Evolutionary conservation across 2,113 vertebrate genomes (phyloP).

Genomic region (Isichthys henryi): DNA sequence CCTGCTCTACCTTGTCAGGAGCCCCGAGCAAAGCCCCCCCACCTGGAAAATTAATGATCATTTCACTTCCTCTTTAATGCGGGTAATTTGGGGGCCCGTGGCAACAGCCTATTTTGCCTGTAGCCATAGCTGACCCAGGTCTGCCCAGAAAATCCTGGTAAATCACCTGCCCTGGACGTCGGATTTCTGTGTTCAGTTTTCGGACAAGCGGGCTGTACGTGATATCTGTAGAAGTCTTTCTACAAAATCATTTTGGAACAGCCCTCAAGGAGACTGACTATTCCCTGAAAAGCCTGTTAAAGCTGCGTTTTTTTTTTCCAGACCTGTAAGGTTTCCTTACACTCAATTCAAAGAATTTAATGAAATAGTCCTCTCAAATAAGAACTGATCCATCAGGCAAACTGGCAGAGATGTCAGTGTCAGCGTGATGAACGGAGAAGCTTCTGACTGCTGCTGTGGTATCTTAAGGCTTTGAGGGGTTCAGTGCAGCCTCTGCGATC

Average conservation of each 20-base stretch:
- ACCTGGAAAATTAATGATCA: background rate
- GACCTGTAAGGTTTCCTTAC: background rate
- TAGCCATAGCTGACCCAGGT: background rate
- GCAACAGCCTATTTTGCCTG: background rate
- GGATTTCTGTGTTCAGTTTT: background rate
- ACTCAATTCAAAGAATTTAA: background rate
- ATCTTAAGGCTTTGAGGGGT: background rate
- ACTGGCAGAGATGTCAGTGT: background rate
- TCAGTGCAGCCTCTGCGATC: background rate
- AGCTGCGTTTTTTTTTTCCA: background rate
- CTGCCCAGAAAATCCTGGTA: background rate
- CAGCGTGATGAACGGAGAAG: background rate
- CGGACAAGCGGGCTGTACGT: too few species aligned
- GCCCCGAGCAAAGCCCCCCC: background rate
- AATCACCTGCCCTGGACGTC: background rate
- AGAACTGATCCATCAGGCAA: background rate
- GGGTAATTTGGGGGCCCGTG: background rate
- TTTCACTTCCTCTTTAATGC: background rate
- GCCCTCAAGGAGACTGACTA: background rate
- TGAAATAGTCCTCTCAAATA: background rate
- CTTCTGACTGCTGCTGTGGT: background rate
- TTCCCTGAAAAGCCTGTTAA: background rate
- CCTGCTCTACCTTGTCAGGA: background rate
- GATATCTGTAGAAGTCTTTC: background rate
- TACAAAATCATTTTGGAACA: background rate